These are phyloP conservation scores for Hypanus sabinus DNA, from an alignment of 2,113 vertebrate species.

Conservation along the genomic window DNA sequence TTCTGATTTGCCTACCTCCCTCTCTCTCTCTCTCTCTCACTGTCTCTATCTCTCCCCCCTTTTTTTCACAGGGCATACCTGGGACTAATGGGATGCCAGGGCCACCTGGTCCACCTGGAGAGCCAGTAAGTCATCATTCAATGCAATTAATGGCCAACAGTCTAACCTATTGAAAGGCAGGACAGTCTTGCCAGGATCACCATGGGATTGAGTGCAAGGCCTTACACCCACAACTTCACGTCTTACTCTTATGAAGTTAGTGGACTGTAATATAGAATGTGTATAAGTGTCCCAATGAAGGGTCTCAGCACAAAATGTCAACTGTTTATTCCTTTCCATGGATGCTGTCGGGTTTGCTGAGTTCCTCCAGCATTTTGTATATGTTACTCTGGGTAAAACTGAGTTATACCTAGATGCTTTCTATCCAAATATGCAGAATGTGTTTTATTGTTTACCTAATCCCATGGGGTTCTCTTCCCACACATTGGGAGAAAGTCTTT, in stretches of 20 bases:
- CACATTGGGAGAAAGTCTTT: background rate
- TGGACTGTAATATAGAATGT: background rate
- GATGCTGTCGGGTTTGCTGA: too few relatives aligned
- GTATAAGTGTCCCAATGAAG: background rate
- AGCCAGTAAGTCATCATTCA: conserved; percentile 69
- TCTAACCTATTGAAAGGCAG: background rate
- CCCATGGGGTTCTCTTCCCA: background rate
- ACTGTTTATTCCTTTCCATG: too few relatives aligned
- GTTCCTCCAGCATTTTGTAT: too few relatives aligned
- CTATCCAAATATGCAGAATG: background rate
- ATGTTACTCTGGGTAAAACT: background rate
- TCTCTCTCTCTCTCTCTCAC: conserved; percentile 46
- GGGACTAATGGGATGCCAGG: conserved; percentile 82
- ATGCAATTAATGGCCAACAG: background rate
- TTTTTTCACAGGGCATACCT: conserved; percentile 72
- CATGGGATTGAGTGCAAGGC: background rate
- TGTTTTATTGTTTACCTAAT: background rate
- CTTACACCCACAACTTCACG: background rate
- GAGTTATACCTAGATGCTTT: background rate
- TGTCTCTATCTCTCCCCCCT: conserved; percentile 49
- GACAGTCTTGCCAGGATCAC: background rate
- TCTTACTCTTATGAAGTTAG: background rate
- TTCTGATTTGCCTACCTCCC: background rate
- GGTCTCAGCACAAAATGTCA: too few relatives aligned
- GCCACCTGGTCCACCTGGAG: conserved; percentile 82